phyloP scores from a whole-genome alignment of 2,888 invertebrate species.

The Xanthia icteritia region DNA sequence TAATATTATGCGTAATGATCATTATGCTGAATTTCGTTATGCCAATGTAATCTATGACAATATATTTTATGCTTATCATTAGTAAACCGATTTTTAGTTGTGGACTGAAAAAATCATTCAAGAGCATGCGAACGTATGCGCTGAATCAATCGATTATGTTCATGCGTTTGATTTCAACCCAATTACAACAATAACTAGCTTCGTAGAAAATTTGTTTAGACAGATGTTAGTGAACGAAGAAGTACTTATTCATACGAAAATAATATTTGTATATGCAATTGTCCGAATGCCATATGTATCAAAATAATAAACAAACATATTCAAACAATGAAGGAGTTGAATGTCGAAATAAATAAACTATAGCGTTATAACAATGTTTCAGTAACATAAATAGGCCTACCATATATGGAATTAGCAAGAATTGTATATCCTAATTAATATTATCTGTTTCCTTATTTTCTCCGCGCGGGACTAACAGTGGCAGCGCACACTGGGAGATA shows the following conservation, averaged over 20 bases:
- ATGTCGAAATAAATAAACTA: constrained; percentile 47
- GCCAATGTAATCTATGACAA: no score
- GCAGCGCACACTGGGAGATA: background rate
- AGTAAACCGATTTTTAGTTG: no score
- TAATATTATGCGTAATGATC: no score
- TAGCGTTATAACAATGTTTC: constrained; percentile 25
- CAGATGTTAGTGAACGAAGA: constrained; percentile 27
- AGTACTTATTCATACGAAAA: constrained; percentile 42
- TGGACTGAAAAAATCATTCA: background rate
- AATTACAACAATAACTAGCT: constrained; percentile 19
- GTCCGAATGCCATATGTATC: constrained; percentile 34
- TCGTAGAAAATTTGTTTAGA: constrained; percentile 58
- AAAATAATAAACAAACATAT: constrained; percentile 44
- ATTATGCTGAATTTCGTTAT: no score
- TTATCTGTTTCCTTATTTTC: constrained; percentile 41
- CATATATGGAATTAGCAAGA: constrained; percentile 20
- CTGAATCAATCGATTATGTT: constrained; percentile 16
- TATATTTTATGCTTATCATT: no score
- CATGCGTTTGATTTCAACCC: constrained; percentile 19
- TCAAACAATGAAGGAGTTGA: constrained; percentile 41
- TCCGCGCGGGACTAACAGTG: background rate
- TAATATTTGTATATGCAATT: constrained; percentile 40
- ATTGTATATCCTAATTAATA: constrained; percentile 20
- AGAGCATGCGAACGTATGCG: background rate
- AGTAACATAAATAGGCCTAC: constrained; percentile 15